These are phyloP conservation scores for Pseudochirops cupreus DNA, from an alignment of 2,797 vertebrate genomes.

Conservation along the genomic window DNA sequence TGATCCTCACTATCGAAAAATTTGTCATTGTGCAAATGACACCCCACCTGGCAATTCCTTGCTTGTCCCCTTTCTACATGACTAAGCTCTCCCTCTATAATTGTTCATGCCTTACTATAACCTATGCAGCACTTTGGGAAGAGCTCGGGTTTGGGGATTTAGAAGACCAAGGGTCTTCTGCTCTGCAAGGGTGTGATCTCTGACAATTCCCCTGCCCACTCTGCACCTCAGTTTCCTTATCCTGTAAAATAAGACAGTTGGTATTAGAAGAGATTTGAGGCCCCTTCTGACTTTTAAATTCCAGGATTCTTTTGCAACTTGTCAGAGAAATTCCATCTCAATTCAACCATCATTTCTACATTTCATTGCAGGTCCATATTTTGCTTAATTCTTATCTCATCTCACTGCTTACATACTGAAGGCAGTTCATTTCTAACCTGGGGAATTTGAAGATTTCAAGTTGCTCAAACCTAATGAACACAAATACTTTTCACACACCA, in stretches of 20 bases:
- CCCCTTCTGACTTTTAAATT: not conserved
- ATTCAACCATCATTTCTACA: constrained; percentile 20
- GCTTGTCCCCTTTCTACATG: constrained; percentile 80
- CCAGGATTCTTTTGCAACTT: not conserved
- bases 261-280: not conserved
- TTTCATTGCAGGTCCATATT: constrained; percentile 67
- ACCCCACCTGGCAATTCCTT: constrained; percentile 75
- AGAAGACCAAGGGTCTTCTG: not conserved
- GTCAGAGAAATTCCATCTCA: not conserved
- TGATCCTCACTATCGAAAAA: constrained; percentile 76
- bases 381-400: constrained; percentile 79
- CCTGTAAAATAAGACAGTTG: not conserved
- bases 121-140: constrained; percentile 77
- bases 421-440: constrained; percentile 66
- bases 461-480: constrained; percentile 49
- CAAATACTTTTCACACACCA: constrained; percentile 42
- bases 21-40: constrained; percentile 75
- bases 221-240: not conserved
- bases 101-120: constrained; percentile 74
- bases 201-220: not conserved
- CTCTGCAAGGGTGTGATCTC: not conserved
- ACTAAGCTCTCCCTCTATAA: constrained; percentile 78
- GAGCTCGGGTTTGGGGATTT: constrained; percentile 41
- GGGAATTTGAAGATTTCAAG: constrained; percentile 46
- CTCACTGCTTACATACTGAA: constrained; percentile 63